Conservation (phyloP, 2,797 vertebrate genomes). For the Malacoctenus gilli region DNA sequence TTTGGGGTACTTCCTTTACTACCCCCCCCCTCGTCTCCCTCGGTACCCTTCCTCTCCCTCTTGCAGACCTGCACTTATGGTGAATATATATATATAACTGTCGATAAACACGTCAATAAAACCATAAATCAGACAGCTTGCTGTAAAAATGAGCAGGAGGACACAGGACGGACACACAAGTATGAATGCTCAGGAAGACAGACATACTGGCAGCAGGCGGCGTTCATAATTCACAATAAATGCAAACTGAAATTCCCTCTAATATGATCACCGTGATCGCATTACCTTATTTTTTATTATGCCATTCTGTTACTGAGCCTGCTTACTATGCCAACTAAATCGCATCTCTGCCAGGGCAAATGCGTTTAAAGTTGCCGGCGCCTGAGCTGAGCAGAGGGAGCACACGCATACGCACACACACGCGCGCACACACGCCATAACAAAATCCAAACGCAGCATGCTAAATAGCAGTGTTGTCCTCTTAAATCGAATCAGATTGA, state of each 20-base stretch:
- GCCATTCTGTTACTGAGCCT: slow-evolving; percentile 56
- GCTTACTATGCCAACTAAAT: slow-evolving; percentile 69
- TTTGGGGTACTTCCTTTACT: too few species aligned
- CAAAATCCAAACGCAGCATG: slow-evolving; percentile 42
- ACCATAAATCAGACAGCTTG: slow-evolving; percentile 48
- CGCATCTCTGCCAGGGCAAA: slow-evolving; percentile 61
- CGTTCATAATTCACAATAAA: slow-evolving; percentile 59
- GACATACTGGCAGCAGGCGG: slow-evolving; percentile 52
- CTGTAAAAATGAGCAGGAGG: slow-evolving; percentile 44
- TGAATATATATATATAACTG: too few species aligned
- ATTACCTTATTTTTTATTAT: slow-evolving; percentile 72
- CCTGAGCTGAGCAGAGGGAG: slow-evolving; percentile 48
- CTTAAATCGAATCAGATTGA: slow-evolving; percentile 64
- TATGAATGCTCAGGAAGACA: slow-evolving; percentile 35
- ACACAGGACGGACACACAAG: slow-evolving; percentile 31
- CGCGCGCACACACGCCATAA: slow-evolving; percentile 1
- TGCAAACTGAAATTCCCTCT: slow-evolving; percentile 65
- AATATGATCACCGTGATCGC: slow-evolving; percentile 69
- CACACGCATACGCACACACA: neutral
- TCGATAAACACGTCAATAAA: slow-evolving; percentile 66
- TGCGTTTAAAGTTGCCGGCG: slow-evolving; percentile 57
- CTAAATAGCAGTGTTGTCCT: slow-evolving; percentile 54
- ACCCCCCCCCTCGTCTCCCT: too few species aligned
- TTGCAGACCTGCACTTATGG: too few species aligned
- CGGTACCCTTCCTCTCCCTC: too few species aligned